phyloP scores from a whole-genome alignment of 2,797 vertebrate species.

The Setipinna tenuifilis region DNA sequence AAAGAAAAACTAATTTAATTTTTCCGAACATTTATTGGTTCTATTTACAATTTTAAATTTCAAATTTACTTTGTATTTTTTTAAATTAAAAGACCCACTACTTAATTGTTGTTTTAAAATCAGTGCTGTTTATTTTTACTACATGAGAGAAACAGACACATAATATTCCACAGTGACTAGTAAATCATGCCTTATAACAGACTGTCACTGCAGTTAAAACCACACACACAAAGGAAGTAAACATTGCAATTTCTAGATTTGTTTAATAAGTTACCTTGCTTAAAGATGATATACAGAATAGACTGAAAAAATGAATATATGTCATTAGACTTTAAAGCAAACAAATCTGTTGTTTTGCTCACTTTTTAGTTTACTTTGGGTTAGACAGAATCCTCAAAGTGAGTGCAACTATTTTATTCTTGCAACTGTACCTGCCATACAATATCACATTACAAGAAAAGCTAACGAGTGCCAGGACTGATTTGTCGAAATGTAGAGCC shows the following conservation, averaged over 20 bases:
- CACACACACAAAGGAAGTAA: neutral
- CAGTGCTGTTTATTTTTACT: too few species aligned
- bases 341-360: neutral
- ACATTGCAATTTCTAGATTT: neutral
- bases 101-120: too few species aligned
- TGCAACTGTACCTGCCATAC: neutral
- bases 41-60: too few species aligned
- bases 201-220: too few species aligned
- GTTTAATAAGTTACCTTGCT: neutral
- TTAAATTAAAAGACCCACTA: too few species aligned
- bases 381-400: neutral
- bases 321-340: neutral
- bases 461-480: neutral
- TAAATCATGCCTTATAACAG: neutral
- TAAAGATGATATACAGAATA: neutral
- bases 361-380: neutral
- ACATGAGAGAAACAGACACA: neutral
- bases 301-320: neutral
- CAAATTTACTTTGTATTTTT: too few species aligned
- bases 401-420: neutral
- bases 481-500: constrained; percentile 1
- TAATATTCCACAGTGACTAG: neutral
- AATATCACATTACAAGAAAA: neutral
- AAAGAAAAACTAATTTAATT: too few species aligned
- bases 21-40: too few species aligned